Evolutionary conservation across 2,113 vertebrate species (phyloP), one percentile per base, ranked within the genome.

Genomic region (Pagrus major): DNA sequence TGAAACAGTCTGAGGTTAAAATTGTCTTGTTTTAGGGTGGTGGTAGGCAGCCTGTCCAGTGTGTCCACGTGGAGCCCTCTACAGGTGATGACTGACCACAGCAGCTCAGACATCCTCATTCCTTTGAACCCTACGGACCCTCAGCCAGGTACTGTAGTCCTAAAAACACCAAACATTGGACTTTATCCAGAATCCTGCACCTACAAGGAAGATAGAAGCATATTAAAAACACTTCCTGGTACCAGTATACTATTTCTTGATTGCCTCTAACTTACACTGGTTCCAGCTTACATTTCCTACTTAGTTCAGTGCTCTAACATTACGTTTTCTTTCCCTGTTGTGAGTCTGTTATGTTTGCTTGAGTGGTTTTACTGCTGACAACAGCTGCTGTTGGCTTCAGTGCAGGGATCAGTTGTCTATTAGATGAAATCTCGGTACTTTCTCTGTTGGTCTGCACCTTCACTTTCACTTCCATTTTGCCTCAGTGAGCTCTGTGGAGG

Each of bases 51-150:
- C 67, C 60, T 94, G 39, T 93, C 97, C 63, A 96, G 96, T 60
- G 92, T 96, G 81, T 95, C 96, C 75, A 94, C 95, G 9, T 99
- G 97, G 97, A 95, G 95, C 67, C 96, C 97, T 0, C 92, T 97
- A 49, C 96, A 98, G 86, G 93, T 95, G 71, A 92, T 97, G 46
- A 94, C 95, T 0, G 94, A 96, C 31, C 94, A 96, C 80, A 91
- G 92, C 86, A 94, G 90, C 83, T 88, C 96, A 0, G 96, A 96
- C 29, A 89, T 97, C 89, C 94, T 99, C 0, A 97, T 99, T 72
- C 97, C 97, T 2, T 82, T 99, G 80, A 94, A 93, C 51, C 83
- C 95, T 1, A 90, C 95, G 31, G 95, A 95, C 52, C 83, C 91
- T 25, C 96, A 96, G 21, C 88, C 95, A 93, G 98, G 97, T 99